phyloP scores from a whole-genome alignment of 2,888 invertebrate species.

The Mechanitis mazaeus region DNA sequence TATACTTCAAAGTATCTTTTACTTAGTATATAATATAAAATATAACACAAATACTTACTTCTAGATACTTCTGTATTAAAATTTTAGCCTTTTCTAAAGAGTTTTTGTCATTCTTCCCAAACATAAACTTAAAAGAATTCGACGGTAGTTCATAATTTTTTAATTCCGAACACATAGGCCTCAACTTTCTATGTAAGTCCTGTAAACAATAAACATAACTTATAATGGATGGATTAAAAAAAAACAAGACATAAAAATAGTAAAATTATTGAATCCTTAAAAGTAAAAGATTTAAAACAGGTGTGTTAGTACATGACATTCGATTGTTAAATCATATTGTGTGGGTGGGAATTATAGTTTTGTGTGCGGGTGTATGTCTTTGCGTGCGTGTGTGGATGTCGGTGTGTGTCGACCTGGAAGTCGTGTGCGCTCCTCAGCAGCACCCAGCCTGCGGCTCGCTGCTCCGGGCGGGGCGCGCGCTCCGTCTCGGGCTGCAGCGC shows the following conservation, averaged over 20 bases:
- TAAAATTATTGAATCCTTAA: too few species aligned
- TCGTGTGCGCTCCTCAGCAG: constrained; percentile 74
- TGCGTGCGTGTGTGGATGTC: too few species aligned
- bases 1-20: background rate
- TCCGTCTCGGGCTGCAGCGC: constrained; percentile 1
- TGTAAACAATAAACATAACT: constrained; percentile 69
- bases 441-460: constrained; percentile 64
- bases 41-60: constrained; percentile 73
- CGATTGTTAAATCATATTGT: too few species aligned
- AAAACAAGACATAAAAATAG: background rate
- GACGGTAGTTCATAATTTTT: constrained; percentile 90
- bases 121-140: constrained; percentile 86
- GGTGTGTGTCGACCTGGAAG: constrained; percentile 66
- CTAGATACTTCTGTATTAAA: constrained; percentile 90
- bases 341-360: too few species aligned
- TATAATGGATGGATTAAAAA: background rate
- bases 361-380: too few species aligned
- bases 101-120: constrained; percentile 87
- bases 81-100: constrained; percentile 88
- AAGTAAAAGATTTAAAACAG: too few species aligned
- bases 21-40: background rate
- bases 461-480: constrained; percentile 1
- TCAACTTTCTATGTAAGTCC: constrained; percentile 88
- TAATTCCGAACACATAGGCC: constrained; percentile 87
- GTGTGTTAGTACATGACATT: too few species aligned